Evolutionary conservation across 2,113 vertebrate species (phyloP).

Genomic region (Melanostigma gelatinosum): DNA sequence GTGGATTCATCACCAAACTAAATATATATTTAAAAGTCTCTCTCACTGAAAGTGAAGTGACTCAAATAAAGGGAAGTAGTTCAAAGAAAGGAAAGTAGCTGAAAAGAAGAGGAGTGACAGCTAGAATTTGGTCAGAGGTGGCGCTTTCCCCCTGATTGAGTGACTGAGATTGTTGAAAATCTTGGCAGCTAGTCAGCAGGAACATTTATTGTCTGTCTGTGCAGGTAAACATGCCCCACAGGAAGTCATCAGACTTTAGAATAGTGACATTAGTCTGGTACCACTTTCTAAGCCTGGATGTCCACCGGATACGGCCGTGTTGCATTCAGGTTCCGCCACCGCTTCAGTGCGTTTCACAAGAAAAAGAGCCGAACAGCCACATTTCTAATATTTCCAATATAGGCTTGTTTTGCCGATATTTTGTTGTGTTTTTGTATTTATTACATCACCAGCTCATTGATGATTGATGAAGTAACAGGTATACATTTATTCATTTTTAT

Average conservation of each 20-base stretch:
- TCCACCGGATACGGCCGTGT: not conserved
- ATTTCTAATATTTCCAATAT: not conserved
- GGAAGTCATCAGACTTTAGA: not conserved
- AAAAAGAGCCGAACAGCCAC: not conserved
- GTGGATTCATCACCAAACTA: not conserved
- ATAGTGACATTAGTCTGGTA: not conserved
- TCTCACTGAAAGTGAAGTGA: not conserved
- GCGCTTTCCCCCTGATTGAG: not conserved
- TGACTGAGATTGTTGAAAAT: slow-evolving; percentile 7
- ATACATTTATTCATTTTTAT: not conserved
- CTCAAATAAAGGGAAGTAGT: not conserved
- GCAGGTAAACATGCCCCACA: slow-evolving; percentile 4
- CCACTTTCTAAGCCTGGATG: not conserved
- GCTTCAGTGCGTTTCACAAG: not conserved
- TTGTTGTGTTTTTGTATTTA: too few relatives aligned
- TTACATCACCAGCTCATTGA: too few relatives aligned
- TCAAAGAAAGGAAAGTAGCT: not conserved
- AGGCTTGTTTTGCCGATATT: too few relatives aligned
- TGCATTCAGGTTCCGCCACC: not conserved
- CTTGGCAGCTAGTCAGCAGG: slow-evolving; percentile 5
- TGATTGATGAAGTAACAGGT: not conserved
- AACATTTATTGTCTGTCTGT: not conserved
- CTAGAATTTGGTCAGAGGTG: not conserved
- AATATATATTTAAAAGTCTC: not conserved
- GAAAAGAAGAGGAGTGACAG: not conserved